These are phyloP conservation scores for Oncorhynchus masou DNA, from an alignment of 2,113 vertebrate species.

Conservation along the genomic window DNA sequence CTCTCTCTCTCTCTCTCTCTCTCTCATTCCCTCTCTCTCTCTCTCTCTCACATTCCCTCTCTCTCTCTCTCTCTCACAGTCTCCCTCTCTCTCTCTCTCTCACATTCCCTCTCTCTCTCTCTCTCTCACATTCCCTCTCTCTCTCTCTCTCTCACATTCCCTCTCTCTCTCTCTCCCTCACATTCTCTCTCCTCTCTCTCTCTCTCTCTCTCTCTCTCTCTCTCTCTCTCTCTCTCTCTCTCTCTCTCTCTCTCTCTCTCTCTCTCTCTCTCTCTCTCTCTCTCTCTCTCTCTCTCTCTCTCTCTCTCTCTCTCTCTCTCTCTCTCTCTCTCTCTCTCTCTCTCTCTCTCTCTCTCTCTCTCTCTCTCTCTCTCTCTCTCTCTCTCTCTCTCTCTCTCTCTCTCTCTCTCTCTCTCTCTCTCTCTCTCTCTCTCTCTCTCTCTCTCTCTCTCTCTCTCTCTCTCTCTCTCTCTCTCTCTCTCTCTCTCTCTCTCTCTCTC, in stretches of 20 bases:
- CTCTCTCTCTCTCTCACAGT: no score
- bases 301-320: no score
- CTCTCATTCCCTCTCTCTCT: background rate
- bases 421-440: background rate
- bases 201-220: background rate
- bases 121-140: background rate
- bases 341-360: no score
- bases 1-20: no score
- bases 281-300: constrained; percentile 2
- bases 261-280: constrained; percentile 13
- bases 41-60: background rate
- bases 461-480: background rate
- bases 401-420: no score
- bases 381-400: no score
- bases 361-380: no score
- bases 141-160: background rate
- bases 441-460: background rate
- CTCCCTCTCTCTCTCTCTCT: background rate
- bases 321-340: no score
- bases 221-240: background rate
- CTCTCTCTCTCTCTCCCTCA: background rate
- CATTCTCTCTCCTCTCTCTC: no score
- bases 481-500: background rate
- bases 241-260: constrained; percentile 23
- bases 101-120: no score